Evolutionary conservation across 2,113 vertebrate genomes (phyloP).

Genomic region (Misgurnus mizolepis): DNA sequence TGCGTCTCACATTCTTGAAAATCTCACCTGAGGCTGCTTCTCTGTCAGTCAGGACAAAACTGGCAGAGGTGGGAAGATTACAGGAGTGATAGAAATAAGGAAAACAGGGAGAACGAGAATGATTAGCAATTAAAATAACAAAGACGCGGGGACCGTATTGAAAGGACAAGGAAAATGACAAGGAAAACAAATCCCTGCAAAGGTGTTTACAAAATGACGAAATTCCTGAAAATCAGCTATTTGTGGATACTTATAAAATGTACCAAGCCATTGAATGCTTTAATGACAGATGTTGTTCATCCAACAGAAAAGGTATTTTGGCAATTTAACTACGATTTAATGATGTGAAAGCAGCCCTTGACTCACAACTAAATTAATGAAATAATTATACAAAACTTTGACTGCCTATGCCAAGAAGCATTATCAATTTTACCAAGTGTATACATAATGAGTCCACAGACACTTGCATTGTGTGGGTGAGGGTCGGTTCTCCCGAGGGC

Average conservation of each 20-base stretch:
- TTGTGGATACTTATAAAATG: too few species aligned
- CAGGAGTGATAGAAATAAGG: too few species aligned
- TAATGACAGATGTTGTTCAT: too few species aligned
- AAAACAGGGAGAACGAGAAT: too few species aligned
- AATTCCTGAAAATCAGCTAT: too few species aligned
- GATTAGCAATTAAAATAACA: background rate
- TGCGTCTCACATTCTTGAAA: background rate
- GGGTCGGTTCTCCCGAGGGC: conserved; percentile 51
- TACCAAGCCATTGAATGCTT: too few species aligned
- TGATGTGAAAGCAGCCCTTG: background rate
- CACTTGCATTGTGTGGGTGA: conserved; percentile 37
- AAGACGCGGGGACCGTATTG: background rate
- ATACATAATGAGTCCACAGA: conserved; percentile 40
- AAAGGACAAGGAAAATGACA: background rate
- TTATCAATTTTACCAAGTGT: conserved; percentile 13
- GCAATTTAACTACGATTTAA: background rate
- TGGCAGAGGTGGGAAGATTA: background rate
- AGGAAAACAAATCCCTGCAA: background rate
- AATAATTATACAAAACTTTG: conserved; percentile 31
- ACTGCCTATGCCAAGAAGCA: background rate
- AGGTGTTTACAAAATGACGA: background rate
- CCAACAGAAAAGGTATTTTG: too few species aligned
- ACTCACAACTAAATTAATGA: conserved; percentile 6
- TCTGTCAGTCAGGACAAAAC: background rate
- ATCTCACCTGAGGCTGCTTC: background rate